These are phyloP conservation scores for Canis aureus DNA, from an alignment of 2,113 vertebrate species.

Conservation along the genomic window DNA sequence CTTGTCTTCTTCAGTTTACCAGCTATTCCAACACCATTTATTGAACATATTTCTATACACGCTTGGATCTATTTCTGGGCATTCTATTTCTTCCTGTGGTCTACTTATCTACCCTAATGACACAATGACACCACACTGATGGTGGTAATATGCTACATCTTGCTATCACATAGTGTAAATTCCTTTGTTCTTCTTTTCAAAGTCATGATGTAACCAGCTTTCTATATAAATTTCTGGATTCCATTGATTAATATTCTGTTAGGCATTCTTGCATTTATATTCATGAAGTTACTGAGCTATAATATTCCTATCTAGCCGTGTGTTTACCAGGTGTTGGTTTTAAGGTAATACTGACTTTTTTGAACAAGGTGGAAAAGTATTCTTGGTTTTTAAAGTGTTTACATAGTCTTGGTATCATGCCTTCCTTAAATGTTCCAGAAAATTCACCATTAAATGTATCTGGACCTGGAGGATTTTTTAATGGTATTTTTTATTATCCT, in stretches of 20 bases:
- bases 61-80: background rate
- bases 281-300: too few relatives aligned
- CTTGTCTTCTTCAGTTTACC: background rate
- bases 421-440: background rate
- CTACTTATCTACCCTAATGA: background rate
- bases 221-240: too few relatives aligned
- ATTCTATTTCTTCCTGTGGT: background rate
- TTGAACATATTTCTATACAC: background rate
- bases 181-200: background rate
- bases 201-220: background rate
- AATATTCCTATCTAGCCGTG: too few relatives aligned
- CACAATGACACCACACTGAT: fast-evolving
- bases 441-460: too few relatives aligned
- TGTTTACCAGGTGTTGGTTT: background rate
- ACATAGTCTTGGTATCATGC: background rate
- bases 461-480: background rate
- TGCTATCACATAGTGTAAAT: background rate
- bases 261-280: background rate
- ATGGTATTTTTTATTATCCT: background rate
- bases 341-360: background rate
- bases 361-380: background rate
- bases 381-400: background rate
- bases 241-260: background rate
- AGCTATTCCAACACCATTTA: background rate
- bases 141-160: fast-evolving